phyloP scores from a whole-genome alignment of 2,888 invertebrate genomes.

The Vandiemenella viatica region DNA sequence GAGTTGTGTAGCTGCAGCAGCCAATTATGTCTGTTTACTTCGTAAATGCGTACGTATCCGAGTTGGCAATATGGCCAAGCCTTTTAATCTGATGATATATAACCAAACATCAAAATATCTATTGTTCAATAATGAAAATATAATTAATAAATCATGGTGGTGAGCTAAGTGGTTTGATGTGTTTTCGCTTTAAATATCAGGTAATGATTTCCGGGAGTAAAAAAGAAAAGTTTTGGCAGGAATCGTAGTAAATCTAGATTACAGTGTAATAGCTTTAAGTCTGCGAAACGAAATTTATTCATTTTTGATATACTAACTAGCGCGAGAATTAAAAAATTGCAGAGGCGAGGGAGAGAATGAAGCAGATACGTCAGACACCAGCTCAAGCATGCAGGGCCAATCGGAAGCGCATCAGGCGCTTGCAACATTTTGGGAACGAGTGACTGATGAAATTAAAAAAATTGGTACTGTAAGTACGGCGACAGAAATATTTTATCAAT shows the following conservation, averaged over 20 bases:
- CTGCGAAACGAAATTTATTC: no score
- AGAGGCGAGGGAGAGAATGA: constrained; percentile 30
- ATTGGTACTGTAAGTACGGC: constrained; percentile 54
- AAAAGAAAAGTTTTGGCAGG: no score
- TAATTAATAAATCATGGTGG: no score
- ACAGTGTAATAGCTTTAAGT: no score
- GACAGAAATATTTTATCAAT: background rate
- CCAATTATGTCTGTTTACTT: constrained; percentile 51
- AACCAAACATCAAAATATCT: background rate
- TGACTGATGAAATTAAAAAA: constrained; percentile 62
- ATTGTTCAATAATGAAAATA: no score
- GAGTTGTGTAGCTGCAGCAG: background rate
- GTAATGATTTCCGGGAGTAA: no score
- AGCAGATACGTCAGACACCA: constrained; percentile 19
- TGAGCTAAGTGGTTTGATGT: no score
- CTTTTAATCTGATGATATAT: background rate
- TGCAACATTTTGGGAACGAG: constrained; percentile 69
- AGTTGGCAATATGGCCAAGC: background rate
- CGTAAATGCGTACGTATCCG: constrained; percentile 51
- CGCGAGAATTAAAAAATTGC: no score
- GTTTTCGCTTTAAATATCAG: no score
- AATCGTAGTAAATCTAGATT: no score
- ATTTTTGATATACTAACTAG: no score
- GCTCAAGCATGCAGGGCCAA: constrained; percentile 32
- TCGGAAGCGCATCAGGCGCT: constrained; percentile 55